Conservation (phyloP, 2,113 vertebrate species). For the Pampusana beccarii region DNA sequence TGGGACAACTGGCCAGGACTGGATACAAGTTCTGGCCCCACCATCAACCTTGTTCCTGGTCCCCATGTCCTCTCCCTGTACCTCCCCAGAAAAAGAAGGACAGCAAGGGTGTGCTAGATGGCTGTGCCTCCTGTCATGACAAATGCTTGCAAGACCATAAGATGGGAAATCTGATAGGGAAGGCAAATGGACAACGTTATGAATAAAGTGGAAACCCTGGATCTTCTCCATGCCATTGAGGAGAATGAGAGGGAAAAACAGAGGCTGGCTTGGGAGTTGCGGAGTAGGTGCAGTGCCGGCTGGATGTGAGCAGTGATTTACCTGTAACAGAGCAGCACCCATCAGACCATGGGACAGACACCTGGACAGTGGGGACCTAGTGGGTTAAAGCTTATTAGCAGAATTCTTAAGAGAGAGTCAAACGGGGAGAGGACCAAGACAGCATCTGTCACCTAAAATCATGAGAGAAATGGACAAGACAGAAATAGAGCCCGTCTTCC, state of each 20-base stretch:
- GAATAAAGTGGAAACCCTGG: background rate
- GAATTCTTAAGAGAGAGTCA: background rate
- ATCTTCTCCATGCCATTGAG: background rate
- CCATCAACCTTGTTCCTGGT: background rate
- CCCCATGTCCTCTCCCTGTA: background rate
- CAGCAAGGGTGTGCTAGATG: fast-evolving
- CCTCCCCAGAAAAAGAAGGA: background rate
- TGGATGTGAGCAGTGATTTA: background rate
- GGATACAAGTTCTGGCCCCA: background rate
- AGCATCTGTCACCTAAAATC: background rate
- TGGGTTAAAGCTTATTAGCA: background rate
- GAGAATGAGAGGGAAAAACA: background rate
- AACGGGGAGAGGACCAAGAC: background rate
- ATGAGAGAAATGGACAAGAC: background rate
- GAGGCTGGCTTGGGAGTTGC: background rate
- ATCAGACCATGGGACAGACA: background rate
- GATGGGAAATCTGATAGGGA: fast-evolving
- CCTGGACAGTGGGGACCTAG: background rate
- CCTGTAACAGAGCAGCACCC: background rate
- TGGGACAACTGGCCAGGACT: background rate
- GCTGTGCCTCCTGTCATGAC: background rate
- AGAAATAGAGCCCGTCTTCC: background rate
- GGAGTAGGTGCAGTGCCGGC: background rate
- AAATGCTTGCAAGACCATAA: background rate
- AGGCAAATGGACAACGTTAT: background rate